Percentiles rank a stretch among this genome's conserved stretches.
phyloP scores from a whole-genome alignment of 2,113 vertebrate species.

The Barnardius zonarius region DNA sequence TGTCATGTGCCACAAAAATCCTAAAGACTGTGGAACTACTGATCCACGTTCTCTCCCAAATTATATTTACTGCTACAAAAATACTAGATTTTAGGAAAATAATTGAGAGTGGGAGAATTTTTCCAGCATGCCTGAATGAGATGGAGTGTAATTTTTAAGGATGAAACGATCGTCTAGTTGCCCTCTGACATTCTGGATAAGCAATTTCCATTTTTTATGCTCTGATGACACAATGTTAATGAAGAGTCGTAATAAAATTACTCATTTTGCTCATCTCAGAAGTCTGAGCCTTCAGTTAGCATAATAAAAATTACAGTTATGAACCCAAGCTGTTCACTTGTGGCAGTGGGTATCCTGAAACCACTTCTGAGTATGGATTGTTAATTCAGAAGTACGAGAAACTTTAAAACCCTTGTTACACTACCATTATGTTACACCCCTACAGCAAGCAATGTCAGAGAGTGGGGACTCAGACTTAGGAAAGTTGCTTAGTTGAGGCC shows the following conservation, averaged over 20 bases:
- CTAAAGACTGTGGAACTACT: background rate
- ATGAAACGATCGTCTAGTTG: background rate
- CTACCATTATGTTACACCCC: background rate
- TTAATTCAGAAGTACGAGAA: background rate
- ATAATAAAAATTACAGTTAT: background rate
- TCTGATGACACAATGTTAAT: background rate
- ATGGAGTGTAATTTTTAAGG: background rate
- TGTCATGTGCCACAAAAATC: background rate
- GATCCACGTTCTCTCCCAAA: background rate
- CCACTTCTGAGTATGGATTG: background rate
- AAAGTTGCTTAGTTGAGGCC: background rate
- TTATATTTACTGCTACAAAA: background rate
- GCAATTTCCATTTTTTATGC: background rate
- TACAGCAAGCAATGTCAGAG: background rate
- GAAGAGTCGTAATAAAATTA: background rate
- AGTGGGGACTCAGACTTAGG: background rate
- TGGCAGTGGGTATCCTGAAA: background rate
- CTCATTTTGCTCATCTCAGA: constrained; percentile 10
- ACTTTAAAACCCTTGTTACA: background rate
- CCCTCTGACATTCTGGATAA: constrained; percentile 35
- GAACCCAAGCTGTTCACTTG: background rate
- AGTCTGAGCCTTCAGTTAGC: background rate
- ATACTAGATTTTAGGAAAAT: background rate
- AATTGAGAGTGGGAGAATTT: background rate
- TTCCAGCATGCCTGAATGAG: background rate